These are phyloP conservation scores for Caenorhabditis virilis DNA, from an alignment of 2,888 invertebrate species.

Conservation along the genomic window DNA sequence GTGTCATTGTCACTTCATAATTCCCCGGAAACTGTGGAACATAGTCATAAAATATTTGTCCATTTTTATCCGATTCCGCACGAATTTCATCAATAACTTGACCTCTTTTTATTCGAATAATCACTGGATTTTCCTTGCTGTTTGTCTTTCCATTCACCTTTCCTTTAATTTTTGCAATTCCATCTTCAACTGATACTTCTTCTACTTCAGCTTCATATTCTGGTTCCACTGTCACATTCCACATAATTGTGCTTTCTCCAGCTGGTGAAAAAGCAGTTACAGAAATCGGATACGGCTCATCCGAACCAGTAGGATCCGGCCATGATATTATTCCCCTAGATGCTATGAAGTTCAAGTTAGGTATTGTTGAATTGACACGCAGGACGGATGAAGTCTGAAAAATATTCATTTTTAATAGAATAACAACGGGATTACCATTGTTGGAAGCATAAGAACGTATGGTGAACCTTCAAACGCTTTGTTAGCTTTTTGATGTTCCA, in stretches of 20 bases:
- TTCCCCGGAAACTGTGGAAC: constrained; percentile 26
- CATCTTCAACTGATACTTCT: constrained; percentile 28
- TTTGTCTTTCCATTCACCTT: constrained; percentile 16
- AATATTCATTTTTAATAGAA: too few relatives aligned
- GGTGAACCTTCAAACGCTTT: constrained; percentile 51
- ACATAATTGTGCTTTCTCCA: constrained; percentile 33
- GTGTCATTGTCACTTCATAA: constrained; percentile 21
- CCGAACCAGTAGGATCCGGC: constrained; percentile 51
- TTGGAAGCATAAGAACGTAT: constrained; percentile 54
- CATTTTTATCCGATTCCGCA: constrained; percentile 13
- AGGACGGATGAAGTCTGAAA: constrained; percentile 34
- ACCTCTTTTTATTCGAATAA: constrained; percentile 23
- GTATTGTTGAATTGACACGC: constrained; percentile 46
- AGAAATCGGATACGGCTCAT: constrained; percentile 45
- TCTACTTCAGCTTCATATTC: constrained; percentile 37
- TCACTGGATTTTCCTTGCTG: constrained; percentile 12
- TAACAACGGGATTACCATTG: too few relatives aligned
- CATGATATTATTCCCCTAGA: constrained; percentile 46
- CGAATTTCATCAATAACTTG: constrained; percentile 26
- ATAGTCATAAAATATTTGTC: constrained; percentile 19
- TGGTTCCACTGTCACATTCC: constrained; percentile 46
- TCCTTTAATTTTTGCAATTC: constrained; percentile 29
- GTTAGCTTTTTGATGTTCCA: constrained; percentile 47
- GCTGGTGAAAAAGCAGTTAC: constrained; percentile 44
- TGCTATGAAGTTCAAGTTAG: constrained; percentile 41